A percentile compares a stretch with the other conserved stretches of the same genome.
phyloP scores from a whole-genome alignment of 2,797 vertebrate species.

The Hypotaenidia philippensis region DNA sequence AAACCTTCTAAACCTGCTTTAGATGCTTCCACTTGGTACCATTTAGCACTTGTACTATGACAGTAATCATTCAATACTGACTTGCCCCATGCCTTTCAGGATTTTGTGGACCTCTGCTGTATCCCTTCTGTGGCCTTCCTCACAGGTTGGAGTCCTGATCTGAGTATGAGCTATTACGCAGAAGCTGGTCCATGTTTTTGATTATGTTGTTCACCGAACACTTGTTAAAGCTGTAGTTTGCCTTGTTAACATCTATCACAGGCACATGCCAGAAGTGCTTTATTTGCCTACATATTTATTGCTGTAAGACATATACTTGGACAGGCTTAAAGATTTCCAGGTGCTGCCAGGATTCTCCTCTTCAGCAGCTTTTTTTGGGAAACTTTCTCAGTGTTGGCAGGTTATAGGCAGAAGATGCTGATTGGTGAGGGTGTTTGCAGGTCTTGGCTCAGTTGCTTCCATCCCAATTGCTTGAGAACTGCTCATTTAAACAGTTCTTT shows the following conservation, averaged over 20 bases:
- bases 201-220: neutral
- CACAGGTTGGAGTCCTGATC: neutral
- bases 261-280: constrained; percentile 4
- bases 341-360: constrained; percentile 20
- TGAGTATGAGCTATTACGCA: neutral
- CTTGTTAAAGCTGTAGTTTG: constrained; percentile 18
- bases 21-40: neutral
- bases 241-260: constrained; percentile 17
- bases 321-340: constrained; percentile 43
- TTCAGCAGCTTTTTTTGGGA: constrained; percentile 5
- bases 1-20: neutral
- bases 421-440: neutral
- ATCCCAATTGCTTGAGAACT: neutral
- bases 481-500: neutral
- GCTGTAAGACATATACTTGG: constrained; percentile 12
- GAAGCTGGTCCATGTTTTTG: neutral
- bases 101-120: neutral
- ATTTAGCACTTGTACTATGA: neutral
- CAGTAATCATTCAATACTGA: neutral
- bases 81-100: neutral
- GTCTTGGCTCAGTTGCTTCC: neutral
- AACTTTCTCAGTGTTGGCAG: neutral
- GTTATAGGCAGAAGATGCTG: neutral
- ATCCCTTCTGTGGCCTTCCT: neutral
- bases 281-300: constrained; percentile 46